Evolutionary conservation across 2,113 vertebrate species (phyloP).

Genomic region (Pristiophorus japonicus): DNA sequence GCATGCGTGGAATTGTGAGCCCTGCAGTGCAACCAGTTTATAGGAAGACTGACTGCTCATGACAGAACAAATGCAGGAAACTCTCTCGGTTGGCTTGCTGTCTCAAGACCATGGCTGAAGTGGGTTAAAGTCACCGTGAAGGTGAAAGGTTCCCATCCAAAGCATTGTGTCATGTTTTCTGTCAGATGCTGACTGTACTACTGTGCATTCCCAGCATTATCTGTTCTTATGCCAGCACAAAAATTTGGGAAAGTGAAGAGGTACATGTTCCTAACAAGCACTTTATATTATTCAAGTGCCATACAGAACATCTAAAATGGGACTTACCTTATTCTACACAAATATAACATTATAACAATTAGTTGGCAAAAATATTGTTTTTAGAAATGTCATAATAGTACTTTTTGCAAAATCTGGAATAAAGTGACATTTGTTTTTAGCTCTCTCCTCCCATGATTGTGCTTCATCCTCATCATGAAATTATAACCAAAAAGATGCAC

Average conservation of each 20-base stretch:
- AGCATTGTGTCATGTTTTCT: not conserved
- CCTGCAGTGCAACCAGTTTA: not conserved
- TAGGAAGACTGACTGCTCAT: not conserved
- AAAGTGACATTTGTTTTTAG: not conserved
- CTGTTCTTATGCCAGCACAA: not conserved
- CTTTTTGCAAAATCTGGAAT: not conserved
- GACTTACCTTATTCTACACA: not conserved
- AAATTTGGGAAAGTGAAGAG: not conserved
- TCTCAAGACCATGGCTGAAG: not conserved
- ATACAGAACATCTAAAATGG: not conserved
- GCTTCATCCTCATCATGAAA: not conserved
- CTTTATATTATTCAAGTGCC: not conserved
- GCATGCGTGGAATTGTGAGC: not conserved
- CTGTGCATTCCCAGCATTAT: not conserved
- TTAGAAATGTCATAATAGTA: not conserved
- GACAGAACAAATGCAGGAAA: not conserved
- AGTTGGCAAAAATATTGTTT: not conserved
- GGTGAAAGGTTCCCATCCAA: not conserved
- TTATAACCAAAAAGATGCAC: not conserved
- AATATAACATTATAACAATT: not conserved
- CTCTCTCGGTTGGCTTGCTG: not conserved
- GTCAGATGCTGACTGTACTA: not conserved
- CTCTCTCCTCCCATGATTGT: not conserved
- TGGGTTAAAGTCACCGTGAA: not conserved
- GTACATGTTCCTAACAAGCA: not conserved